phyloP scores from a whole-genome alignment of 2,113 vertebrate genomes.

The Tapirus terrestris region DNA sequence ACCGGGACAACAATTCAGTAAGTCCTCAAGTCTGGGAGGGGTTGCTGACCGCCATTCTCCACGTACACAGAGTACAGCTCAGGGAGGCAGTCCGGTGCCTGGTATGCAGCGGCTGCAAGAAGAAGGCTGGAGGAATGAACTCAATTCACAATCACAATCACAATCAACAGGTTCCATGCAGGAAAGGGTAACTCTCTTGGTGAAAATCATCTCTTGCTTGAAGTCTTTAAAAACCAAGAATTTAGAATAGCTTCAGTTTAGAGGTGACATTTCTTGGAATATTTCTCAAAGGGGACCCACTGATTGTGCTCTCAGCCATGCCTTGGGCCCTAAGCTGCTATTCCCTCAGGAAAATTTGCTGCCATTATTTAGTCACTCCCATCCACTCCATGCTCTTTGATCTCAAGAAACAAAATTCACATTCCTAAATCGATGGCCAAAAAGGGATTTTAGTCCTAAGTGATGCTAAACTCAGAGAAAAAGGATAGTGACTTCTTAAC shows the following conservation, averaged over 20 bases:
- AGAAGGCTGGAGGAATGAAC: neutral
- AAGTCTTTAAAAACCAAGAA: neutral
- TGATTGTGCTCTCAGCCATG: accelerated
- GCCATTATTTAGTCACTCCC: neutral
- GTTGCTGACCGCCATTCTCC: neutral
- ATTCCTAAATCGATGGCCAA: neutral
- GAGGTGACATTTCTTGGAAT: neutral
- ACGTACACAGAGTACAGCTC: accelerated
- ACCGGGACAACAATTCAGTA: neutral
- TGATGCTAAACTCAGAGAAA: neutral
- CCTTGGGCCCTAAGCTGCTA: too few relatives aligned
- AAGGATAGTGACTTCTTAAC: neutral
- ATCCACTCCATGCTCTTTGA: neutral
- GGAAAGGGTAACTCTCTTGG: neutral
- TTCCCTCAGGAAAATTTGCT: neutral
- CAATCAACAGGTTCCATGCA: neutral
- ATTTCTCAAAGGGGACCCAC: neutral
- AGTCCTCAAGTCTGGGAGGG: neutral
- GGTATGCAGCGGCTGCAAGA: accelerated
- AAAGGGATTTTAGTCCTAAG: neutral
- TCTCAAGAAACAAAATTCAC: neutral
- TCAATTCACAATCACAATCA: neutral
- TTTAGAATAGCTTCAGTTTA: neutral
- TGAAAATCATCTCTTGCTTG: neutral
- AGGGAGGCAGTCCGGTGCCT: accelerated